Base-by-base conservation (phyloP, 1,140 invertebrate genomes). In the Battus philenor region DNA sequence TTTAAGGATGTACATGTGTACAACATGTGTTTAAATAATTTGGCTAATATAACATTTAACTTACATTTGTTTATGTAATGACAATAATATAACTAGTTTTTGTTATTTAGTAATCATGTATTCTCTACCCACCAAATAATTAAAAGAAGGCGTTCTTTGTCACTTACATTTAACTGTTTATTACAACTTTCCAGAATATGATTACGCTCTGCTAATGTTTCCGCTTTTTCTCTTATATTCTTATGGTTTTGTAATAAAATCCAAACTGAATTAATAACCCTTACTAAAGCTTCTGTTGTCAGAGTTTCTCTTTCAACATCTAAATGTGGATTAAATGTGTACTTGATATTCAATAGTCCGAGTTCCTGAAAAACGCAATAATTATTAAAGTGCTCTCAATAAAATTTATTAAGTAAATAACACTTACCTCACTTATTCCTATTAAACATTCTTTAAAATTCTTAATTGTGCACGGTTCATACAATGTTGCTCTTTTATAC, bases 391-490 rank as follows among this genome's bases (percentile, higher is more conserved):
- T n/a, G n/a, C n/a, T n/a, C n/a, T n/a, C n/a, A 51, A 29, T 33
- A 31, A 13, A 7, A 10, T 6, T n/a, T n/a, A n/a, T n/a, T n/a
- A n/a, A n/a, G n/a, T n/a, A n/a, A n/a, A 43, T n/a, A 29, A 31
- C 12, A 66, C 44, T 41, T 55, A 80, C 80, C 59, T 84, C 77
- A 18, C 50, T 59, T 13, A 84, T 44, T 6, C 77, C 75, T 10
- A 84, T 78, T 36, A 84, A 61, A 54, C 77, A 81, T 51, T 81
- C 75, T 46, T 68, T 76, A 24, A 67, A 64, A 20, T 84, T 84
- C 47, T 68, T 61, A 6, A 54, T 13, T 4, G 68, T 77, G 44
- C 80, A 84, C 7, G 80, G 80, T 48, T 80, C 77, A 31, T 78
- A 81, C 6, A 50, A 47, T 1, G 75, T 77, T 8, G 73, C 64